Evolutionary conservation across 1,140 invertebrate genomes (phyloP), one percentile per base, ranked within the genome.

Genomic region (Diachasmimorpha longicaudata): DNA sequence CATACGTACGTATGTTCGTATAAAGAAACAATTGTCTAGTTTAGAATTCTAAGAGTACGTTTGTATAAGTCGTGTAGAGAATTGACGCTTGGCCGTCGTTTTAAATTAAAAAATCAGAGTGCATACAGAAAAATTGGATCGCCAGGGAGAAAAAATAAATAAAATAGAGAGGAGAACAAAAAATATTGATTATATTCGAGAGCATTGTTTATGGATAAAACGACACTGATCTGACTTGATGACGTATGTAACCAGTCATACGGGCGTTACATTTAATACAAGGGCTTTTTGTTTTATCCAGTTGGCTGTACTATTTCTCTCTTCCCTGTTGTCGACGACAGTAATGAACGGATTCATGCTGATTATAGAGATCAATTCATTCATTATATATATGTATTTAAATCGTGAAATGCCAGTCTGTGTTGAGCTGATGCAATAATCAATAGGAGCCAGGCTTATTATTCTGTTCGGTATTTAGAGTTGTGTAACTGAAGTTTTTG

Each of bases 41-140:
- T 23, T 63, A 63, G 58, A 63, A 63, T 25, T 63, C 23, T 63
- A 63, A 58, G 58, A 63, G 6, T 23, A 63, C 8, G 58, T 63
- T 63, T 63, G 58, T 63, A 55, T 55, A 63, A 63, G 19, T 63
- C 21, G 58, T 63, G 19, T 63, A 63, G 58, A 46, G 44, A 52
- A 63, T 63, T 63, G 58, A 63, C 19, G 58, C 21, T 31, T 31
- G 58, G 14, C 13, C 58, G 58, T 23, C 58, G 9, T 25, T 63
- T 63, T 52, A 13, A 19, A 52, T n/a, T 46, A 31, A 46, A n/a
- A 46, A n/a, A 52, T 19, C 48, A 16, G 48, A 46, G 44, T 5
- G 44, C 2, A 9, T 46, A 14, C 10, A 46, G n/a, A 46, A 46
- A 9, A 46, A 46, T 46, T 52, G 48, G 5, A 19, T n/a, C 5